Conservation (phyloP, 1,140 invertebrate species). For the Cheumatopsyche charites region DNA sequence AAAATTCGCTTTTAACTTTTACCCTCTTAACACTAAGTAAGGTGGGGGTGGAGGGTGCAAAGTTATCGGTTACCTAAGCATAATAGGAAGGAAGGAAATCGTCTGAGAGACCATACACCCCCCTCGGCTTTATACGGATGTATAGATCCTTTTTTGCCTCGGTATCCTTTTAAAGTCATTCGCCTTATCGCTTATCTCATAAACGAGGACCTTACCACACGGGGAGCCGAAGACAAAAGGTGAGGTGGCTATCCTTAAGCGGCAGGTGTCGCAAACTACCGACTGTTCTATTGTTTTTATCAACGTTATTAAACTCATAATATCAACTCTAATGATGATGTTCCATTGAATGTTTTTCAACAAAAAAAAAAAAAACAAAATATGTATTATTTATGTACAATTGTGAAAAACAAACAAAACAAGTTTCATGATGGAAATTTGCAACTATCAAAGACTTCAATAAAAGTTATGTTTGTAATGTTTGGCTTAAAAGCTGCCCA, state of each 20-base stretch:
- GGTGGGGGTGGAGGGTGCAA: neutral
- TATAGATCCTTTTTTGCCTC: constrained; percentile 28
- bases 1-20: constrained; percentile 17
- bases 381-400: no score
- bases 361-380: no score
- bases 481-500: no score
- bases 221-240: constrained; percentile 24
- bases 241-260: neutral
- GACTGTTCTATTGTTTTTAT: no score
- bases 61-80: constrained; percentile 22
- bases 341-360: no score
- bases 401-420: no score
- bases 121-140: neutral
- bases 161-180: constrained; percentile 41
- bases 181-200: constrained; percentile 43
- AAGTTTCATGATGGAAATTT: no score
- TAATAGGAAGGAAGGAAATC: constrained; percentile 32
- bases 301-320: no score
- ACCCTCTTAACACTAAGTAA: neutral
- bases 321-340: no score
- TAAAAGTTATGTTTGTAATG: no score
- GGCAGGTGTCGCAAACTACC: constrained; percentile 13
- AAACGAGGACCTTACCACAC: constrained; percentile 35
- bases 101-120: neutral
- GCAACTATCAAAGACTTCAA: no score